Evolutionary conservation across 2,888 invertebrate species (phyloP).

Genomic region (Leptura quadrifasciata): DNA sequence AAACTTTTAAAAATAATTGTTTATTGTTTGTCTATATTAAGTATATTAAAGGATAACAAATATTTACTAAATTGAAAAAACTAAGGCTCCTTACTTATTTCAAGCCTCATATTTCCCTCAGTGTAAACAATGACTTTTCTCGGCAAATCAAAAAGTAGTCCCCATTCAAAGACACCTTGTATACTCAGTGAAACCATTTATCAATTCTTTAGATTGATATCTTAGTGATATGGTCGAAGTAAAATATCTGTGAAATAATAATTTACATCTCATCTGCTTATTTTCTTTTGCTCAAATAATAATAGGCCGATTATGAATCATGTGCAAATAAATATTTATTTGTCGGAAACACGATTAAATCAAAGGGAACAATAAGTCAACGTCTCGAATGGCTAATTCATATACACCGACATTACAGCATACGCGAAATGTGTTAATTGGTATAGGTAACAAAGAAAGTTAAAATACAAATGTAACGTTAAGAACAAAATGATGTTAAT

Average conservation of each 20-base stretch:
- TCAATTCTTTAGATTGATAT: no score
- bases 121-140: no score
- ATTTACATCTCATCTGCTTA: neutral
- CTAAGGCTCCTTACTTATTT: no score
- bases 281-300: neutral
- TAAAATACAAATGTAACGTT: slow-evolving; percentile 7
- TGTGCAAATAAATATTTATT: neutral
- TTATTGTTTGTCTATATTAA: no score
- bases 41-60: no score
- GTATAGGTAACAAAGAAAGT: neutral
- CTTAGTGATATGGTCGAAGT: neutral
- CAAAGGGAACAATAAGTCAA: neutral
- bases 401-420: neutral
- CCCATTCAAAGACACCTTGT: no score
- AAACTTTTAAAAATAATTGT: no score
- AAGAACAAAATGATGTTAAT: slow-evolving; percentile 4
- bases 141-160: no score
- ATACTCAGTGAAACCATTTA: no score
- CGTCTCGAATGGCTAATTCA: neutral
- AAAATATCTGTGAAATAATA: neutral
- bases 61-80: no score
- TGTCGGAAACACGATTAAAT: neutral
- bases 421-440: neutral
- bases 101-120: no score
- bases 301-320: neutral